Evolutionary conservation across 1,140 invertebrate species (phyloP).

Genomic region (Aphaenogaster ashmeadi): DNA sequence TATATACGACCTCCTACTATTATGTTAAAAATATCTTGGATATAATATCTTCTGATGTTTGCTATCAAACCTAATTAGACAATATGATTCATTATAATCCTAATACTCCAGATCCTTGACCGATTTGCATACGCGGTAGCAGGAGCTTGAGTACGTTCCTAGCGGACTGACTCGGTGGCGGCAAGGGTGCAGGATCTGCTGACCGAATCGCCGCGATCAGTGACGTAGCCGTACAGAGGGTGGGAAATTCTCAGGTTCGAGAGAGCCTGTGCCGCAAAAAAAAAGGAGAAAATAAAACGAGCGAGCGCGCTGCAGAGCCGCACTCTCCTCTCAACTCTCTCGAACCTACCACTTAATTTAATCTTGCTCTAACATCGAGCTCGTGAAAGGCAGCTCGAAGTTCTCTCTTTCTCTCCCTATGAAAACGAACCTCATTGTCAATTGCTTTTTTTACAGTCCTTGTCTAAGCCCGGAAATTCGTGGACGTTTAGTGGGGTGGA

Average conservation of each 20-base stretch:
- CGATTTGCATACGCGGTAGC: slow-evolving; percentile 34
- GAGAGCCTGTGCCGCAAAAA: not conserved
- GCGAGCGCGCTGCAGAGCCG: slow-evolving; percentile 10
- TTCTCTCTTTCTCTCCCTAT: slow-evolving; percentile 2
- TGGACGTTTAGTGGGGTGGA: not conserved
- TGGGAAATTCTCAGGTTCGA: slow-evolving; percentile 40
- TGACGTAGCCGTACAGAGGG: slow-evolving; percentile 47
- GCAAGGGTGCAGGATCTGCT: slow-evolving; percentile 48
- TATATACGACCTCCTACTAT: too few species aligned
- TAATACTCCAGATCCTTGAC: not conserved
- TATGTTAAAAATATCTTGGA: not conserved
- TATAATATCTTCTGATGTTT: not conserved
- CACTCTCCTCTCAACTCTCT: slow-evolving; percentile 48
- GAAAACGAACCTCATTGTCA: slow-evolving; percentile 17
- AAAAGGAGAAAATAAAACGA: slow-evolving; percentile 40
- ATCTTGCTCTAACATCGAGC: slow-evolving; percentile 48
- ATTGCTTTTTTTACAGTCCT: slow-evolving; percentile 15
- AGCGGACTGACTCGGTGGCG: not conserved
- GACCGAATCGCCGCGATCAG: slow-evolving; percentile 60
- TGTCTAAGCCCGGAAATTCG: slow-evolving; percentile 1
- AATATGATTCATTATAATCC: not conserved
- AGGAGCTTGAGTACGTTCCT: slow-evolving; percentile 7
- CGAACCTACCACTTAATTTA: slow-evolving; percentile 64
- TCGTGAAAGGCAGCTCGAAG: slow-evolving; percentile 42
- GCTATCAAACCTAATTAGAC: not conserved